Evolutionary conservation across 2,888 invertebrate genomes (phyloP).

Genomic region (Macaria liturata): DNA sequence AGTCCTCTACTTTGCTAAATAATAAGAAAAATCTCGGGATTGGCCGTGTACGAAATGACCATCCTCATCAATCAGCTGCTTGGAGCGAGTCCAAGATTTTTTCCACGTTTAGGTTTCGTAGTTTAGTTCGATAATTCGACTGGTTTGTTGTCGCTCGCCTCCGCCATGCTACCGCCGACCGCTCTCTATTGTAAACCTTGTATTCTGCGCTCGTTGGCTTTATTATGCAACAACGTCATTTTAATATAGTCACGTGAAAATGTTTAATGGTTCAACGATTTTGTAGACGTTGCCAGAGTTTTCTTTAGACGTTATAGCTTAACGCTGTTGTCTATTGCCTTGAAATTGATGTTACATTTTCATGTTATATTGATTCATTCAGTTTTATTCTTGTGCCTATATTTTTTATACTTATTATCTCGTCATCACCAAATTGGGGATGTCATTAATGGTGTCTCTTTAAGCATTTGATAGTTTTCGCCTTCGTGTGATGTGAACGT

Average conservation of each 20-base stretch:
- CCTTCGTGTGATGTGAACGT: slow-evolving; percentile 18
- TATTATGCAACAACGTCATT: slow-evolving; percentile 26
- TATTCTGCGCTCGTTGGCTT: slow-evolving; percentile 23
- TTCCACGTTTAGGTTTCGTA: slow-evolving; percentile 81
- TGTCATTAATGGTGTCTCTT: not conserved
- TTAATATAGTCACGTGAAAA: slow-evolving; percentile 29
- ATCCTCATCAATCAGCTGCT: slow-evolving; percentile 84
- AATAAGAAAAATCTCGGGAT: slow-evolving; percentile 82
- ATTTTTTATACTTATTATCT: not conserved
- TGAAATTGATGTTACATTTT: slow-evolving; percentile 17
- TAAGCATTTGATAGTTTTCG: slow-evolving; percentile 9
- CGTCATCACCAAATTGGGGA: not conserved
- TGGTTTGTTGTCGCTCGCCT: slow-evolving; percentile 57
- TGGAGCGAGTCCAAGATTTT: slow-evolving; percentile 80
- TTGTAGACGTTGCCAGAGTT: slow-evolving; percentile 27
- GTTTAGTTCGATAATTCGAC: slow-evolving; percentile 77
- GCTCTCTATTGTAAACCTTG: slow-evolving; percentile 36
- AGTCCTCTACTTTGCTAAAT: slow-evolving; percentile 80
- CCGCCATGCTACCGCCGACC: slow-evolving; percentile 42
- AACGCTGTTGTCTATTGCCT: slow-evolving; percentile 14
- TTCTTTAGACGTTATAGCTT: slow-evolving; percentile 18
- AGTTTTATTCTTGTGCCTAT: not conserved
- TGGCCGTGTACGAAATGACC: slow-evolving; percentile 83
- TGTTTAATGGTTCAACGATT: slow-evolving; percentile 27
- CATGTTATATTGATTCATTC: slow-evolving; percentile 12